phyloP scores from a whole-genome alignment of 2,888 invertebrate genomes.

The Sabatieria punctata region DNA sequence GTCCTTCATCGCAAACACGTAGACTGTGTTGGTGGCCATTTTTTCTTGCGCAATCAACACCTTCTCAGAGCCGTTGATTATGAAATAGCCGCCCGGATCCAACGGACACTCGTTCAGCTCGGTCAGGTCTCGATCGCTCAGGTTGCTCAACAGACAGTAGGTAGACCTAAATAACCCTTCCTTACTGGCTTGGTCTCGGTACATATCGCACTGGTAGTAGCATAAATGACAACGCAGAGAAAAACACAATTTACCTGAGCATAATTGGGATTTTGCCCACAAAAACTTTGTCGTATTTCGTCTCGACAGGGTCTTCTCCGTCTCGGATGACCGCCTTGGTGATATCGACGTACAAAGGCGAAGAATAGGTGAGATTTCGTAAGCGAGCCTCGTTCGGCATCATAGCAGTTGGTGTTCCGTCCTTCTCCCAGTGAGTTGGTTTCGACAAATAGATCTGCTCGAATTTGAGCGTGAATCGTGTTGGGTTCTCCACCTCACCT shows the following conservation, averaged over 20 bases:
- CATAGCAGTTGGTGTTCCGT: constrained; percentile 97
- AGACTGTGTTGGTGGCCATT: constrained; percentile 99
- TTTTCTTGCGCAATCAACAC: constrained; percentile 97
- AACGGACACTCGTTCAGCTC: constrained; percentile 97
- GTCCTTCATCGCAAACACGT: constrained; percentile 98
- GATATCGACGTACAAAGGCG: constrained; percentile 95
- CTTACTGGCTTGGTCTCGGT: no score
- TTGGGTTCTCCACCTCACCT: constrained; percentile 39
- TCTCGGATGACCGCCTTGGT: constrained; percentile 59
- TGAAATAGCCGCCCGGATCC: constrained; percentile 95
- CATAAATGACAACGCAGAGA: background rate
- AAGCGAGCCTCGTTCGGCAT: constrained; percentile 98
- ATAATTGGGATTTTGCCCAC: constrained; percentile 92
- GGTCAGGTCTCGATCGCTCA: constrained; percentile 94
- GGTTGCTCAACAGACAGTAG: constrained; percentile 78
- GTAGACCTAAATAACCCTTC: constrained; percentile 74
- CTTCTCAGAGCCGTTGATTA: constrained; percentile 98
- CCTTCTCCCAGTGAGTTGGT: constrained; percentile 99
- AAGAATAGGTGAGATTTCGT: constrained; percentile 71
- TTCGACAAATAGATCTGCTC: constrained; percentile 98
- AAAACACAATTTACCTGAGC: constrained; percentile 42
- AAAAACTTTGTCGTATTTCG: constrained; percentile 51
- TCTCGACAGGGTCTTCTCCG: constrained; percentile 60
- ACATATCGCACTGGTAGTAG: background rate
- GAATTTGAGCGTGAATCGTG: constrained; percentile 80